phyloP scores from a whole-genome alignment of 2,888 invertebrate genomes.

The Eutolmus rufibarbis region DNA sequence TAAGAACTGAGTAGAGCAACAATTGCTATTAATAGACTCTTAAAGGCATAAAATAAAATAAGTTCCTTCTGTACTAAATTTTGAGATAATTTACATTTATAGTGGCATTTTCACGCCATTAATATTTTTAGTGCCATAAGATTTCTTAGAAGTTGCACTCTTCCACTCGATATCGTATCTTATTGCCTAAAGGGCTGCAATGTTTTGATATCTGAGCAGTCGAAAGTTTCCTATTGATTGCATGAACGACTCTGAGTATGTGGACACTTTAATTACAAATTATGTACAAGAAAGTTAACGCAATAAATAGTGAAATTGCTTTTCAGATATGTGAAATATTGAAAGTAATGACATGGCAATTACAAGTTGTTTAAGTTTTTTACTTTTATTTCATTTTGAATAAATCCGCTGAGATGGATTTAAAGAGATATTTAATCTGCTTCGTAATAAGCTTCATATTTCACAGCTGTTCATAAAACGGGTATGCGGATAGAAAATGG shows the following conservation, averaged over 20 bases:
- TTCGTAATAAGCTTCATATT: background rate
- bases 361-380: background rate
- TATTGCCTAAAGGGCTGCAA: background rate
- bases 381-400: background rate
- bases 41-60: too few relatives aligned
- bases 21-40: too few relatives aligned
- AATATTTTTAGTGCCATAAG: too few relatives aligned
- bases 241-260: background rate
- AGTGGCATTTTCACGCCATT: too few relatives aligned
- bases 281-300: background rate
- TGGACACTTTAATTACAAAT: background rate
- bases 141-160: background rate
- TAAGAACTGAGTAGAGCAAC: too few relatives aligned
- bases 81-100: too few relatives aligned
- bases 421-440: background rate
- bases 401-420: background rate
- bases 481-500: background rate
- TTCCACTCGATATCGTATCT: background rate
- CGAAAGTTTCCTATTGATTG: background rate
- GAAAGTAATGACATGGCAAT: background rate
- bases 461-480: background rate
- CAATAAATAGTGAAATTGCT: background rate
- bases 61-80: too few relatives aligned
- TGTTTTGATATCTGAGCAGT: background rate
- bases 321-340: background rate